These are phyloP conservation scores for Antedon mediterranea DNA, from an alignment of 53 echinoderm and acorn worm species.

Conservation along the genomic window DNA sequence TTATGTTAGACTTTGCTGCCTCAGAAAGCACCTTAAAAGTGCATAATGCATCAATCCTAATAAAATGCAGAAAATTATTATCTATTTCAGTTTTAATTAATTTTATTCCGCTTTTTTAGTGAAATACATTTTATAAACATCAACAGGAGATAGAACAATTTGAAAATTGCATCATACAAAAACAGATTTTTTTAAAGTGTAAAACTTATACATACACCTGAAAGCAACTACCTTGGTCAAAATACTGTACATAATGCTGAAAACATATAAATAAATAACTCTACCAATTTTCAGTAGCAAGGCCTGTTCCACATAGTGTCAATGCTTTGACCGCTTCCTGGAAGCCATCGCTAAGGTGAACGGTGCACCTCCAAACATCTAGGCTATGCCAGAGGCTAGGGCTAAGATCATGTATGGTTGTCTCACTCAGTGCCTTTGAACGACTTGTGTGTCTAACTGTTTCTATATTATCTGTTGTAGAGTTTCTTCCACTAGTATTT, in stretches of 20 bases:
- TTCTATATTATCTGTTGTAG: background rate
- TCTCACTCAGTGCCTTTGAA: conserved; percentile 36
- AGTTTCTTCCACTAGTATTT: background rate
- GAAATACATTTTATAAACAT: no score
- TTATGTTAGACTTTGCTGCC: conserved; percentile 58
- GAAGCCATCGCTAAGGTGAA: conserved; percentile 76
- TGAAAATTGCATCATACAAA: no score
- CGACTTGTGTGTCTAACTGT: conserved; percentile 4
- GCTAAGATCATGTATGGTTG: conserved; percentile 93
- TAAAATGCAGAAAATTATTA: background rate
- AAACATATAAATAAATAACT: background rate
- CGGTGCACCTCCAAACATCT: conserved; percentile 92
- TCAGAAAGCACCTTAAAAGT: conserved; percentile 74
- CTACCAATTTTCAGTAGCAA: conserved; percentile 83
- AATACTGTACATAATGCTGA: no score
- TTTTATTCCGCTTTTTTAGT: background rate
- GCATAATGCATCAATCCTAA: conserved; percentile 87
- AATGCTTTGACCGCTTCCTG: conserved; percentile 70
- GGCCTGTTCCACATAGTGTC: conserved; percentile 70
- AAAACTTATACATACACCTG: no score
- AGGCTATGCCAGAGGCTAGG: conserved; percentile 90
- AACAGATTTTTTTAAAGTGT: no score
- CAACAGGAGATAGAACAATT: no score
- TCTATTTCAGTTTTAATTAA: background rate
- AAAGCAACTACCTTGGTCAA: no score